These are phyloP conservation scores for Marisa cornuarietis DNA, from an alignment of 1,140 invertebrate genomes.

Conservation along the genomic window DNA sequence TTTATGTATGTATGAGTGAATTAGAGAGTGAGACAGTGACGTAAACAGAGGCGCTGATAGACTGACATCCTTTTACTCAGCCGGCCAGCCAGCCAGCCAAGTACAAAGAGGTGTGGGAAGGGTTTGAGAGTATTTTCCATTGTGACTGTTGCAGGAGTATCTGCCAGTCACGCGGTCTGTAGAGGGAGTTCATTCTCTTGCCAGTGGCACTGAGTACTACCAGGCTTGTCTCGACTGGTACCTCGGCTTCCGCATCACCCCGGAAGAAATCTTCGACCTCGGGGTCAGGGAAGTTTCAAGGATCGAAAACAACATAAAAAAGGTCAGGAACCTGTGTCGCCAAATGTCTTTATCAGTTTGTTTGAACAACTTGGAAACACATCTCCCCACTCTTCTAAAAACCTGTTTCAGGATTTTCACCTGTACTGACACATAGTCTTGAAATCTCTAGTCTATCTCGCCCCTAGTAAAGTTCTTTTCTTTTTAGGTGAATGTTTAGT, in stretches of 20 bases:
- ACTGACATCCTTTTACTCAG: too few relatives aligned
- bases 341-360: too few relatives aligned
- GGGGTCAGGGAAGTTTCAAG: constrained; percentile 62
- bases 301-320: constrained; percentile 62
- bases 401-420: too few relatives aligned
- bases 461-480: background rate
- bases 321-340: constrained; percentile 32
- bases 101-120: too few relatives aligned
- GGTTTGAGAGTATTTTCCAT: background rate
- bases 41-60: too few relatives aligned
- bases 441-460: background rate
- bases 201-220: constrained; percentile 62
- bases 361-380: too few relatives aligned
- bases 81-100: background rate
- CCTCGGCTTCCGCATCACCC: constrained; percentile 51
- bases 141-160: constrained; percentile 48
- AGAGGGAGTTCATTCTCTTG: constrained; percentile 55
- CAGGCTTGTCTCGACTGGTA: constrained; percentile 62
- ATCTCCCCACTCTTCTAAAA: too few relatives aligned
- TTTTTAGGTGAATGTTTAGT: background rate
- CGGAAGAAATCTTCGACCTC: constrained; percentile 60
- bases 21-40: too few relatives aligned
- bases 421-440: background rate
- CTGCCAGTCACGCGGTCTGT: constrained; percentile 40
- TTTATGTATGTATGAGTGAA: too few relatives aligned